phyloP scores from a whole-genome alignment of 2,797 vertebrate species.

The Myotis planiceps region DNA sequence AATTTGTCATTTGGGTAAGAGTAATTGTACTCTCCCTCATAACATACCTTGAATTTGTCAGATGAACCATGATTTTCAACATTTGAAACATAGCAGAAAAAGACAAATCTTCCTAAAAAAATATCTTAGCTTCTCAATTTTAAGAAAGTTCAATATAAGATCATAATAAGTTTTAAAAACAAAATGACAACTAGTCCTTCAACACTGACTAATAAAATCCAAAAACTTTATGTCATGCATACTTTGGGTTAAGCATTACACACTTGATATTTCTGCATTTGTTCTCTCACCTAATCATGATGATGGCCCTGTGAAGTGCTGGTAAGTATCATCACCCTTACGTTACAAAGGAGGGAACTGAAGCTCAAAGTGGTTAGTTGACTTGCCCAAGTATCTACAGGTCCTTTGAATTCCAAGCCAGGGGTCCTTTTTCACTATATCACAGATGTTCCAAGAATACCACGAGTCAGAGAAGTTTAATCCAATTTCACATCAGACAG shows the following conservation, averaged over 20 bases:
- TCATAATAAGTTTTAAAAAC: slow-evolving; percentile 23
- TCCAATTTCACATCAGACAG: neutral
- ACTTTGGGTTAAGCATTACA: neutral
- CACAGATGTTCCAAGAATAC: neutral
- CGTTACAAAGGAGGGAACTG: neutral
- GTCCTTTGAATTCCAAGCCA: neutral
- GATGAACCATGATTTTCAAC: slow-evolving; percentile 54
- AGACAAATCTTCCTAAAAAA: slow-evolving; percentile 56
- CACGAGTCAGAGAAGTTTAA: neutral
- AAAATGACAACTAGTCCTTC: slow-evolving; percentile 16
- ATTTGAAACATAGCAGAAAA: slow-evolving; percentile 58
- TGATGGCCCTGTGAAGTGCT: neutral
- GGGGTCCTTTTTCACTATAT: neutral
- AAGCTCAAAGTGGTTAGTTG: neutral
- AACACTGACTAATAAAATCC: neutral
- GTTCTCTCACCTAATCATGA: neutral
- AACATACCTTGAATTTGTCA: slow-evolving; percentile 61
- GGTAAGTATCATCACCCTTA: neutral
- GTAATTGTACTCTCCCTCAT: slow-evolving; percentile 47
- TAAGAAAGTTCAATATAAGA: slow-evolving; percentile 37
- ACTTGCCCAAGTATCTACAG: neutral
- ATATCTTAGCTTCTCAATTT: slow-evolving; percentile 55
- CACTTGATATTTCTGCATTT: neutral
- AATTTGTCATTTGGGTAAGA: slow-evolving; percentile 68
- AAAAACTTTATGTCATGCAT: neutral